These are phyloP conservation scores for Fragum sueziense DNA, from an alignment of 2,888 invertebrate species.

Conservation along the genomic window DNA sequence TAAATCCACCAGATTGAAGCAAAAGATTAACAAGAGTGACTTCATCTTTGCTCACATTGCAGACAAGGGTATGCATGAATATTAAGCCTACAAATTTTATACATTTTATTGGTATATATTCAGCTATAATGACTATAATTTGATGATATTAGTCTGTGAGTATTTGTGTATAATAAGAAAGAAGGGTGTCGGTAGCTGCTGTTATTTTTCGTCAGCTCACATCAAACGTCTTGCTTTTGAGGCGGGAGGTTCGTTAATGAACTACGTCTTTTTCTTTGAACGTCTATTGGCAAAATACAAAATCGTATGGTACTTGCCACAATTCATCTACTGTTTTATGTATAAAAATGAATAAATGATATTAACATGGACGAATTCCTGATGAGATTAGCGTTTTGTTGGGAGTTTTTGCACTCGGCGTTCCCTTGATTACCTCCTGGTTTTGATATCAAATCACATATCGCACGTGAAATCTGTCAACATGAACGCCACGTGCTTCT, in stretches of 20 bases:
- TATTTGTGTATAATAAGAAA: too few species aligned
- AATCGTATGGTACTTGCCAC: slow-evolving; percentile 14
- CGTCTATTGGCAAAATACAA: slow-evolving; percentile 27
- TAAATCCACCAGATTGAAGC: background rate
- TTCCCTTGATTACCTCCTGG: slow-evolving; percentile 2
- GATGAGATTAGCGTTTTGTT: background rate
- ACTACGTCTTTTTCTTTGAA: slow-evolving; percentile 22
- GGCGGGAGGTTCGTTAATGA: slow-evolving; percentile 24
- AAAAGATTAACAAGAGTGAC: background rate
- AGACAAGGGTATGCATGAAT: background rate
- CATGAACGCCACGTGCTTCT: background rate
- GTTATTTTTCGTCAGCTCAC: slow-evolving; percentile 10
- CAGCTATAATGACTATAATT: too few species aligned
- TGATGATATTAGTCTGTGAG: too few species aligned
- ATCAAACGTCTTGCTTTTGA: slow-evolving; percentile 13
- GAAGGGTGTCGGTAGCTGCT: slow-evolving; percentile 8
- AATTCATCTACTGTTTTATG: slow-evolving; percentile 17
- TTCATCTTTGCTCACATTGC: background rate
- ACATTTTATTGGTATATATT: background rate
- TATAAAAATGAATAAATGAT: slow-evolving; percentile 26
- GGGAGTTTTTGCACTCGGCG: slow-evolving; percentile 2
- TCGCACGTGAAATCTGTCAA: slow-evolving; percentile 10
- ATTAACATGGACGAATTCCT: slow-evolving; percentile 13
- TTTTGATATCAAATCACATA: background rate
- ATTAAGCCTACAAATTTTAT: background rate